These are phyloP conservation scores for Aphelocoma californica DNA, from an alignment of 2,797 vertebrate species.

Conservation along the genomic window DNA sequence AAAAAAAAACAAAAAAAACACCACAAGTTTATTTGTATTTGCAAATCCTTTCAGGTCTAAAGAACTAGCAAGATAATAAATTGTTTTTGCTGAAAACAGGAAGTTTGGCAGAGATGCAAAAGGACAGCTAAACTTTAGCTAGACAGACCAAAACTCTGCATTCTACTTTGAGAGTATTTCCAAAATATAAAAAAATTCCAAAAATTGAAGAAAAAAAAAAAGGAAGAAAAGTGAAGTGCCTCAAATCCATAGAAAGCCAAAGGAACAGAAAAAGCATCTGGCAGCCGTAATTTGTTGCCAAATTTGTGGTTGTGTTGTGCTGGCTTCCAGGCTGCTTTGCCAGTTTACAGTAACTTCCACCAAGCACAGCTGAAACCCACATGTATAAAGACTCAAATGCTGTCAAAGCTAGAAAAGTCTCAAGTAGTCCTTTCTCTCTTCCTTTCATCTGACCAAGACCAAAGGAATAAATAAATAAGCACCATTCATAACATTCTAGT, in stretches of 20 bases:
- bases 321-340: conserved; percentile 71
- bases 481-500: not conserved
- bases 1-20: not conserved
- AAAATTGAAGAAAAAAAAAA: not conserved
- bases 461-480: conserved; percentile 32
- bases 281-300: conserved; percentile 65
- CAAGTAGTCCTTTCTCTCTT: not conserved
- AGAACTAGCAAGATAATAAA: conserved; percentile 86
- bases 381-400: conserved; percentile 66
- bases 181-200: not conserved
- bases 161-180: conserved; percentile 75
- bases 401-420: conserved; percentile 43
- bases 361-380: conserved; percentile 61
- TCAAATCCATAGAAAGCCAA: conserved; percentile 76
- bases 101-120: conserved; percentile 79
- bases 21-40: conserved; percentile 69
- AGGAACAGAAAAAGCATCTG: conserved; percentile 77
- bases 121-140: conserved; percentile 78
- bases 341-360: conserved; percentile 76
- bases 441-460: not conserved
- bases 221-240: conserved; percentile 32
- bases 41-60: conserved; percentile 71
- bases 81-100: conserved; percentile 85
- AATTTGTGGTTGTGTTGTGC: conserved; percentile 63
- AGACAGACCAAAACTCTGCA: conserved; percentile 71